Evolutionary conservation across 2,888 invertebrate species (phyloP).

Genomic region (Bedellia somnulentella): DNA sequence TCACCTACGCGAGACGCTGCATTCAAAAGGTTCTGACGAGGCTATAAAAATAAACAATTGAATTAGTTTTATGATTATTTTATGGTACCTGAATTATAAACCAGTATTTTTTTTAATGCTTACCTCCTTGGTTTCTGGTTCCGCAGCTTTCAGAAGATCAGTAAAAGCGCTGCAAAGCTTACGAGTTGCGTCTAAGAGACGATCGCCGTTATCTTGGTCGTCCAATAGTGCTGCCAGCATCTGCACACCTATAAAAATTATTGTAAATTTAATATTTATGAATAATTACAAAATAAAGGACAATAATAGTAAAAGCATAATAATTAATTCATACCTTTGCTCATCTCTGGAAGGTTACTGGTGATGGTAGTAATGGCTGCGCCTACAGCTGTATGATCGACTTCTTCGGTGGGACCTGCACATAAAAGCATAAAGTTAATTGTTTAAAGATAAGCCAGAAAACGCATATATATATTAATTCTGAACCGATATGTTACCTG

Average conservation of each 20-base stretch:
- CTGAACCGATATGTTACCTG: slow-evolving; percentile 36
- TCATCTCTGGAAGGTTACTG: slow-evolving; percentile 94
- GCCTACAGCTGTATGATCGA: slow-evolving; percentile 94
- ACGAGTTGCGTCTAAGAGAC: slow-evolving; percentile 88
- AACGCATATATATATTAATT: neutral
- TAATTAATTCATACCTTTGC: slow-evolving; percentile 62
- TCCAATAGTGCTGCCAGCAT: slow-evolving; percentile 96
- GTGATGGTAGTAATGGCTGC: slow-evolving; percentile 97
- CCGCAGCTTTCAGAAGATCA: slow-evolving; percentile 92
- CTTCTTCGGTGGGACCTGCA: slow-evolving; percentile 75
- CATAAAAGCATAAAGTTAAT: neutral
- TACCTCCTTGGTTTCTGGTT: slow-evolving; percentile 89
- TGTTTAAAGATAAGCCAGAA: neutral
- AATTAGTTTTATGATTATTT: no score
- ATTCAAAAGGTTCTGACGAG: slow-evolving; percentile 88
- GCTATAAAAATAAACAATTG: slow-evolving; percentile 45
- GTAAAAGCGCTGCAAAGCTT: slow-evolving; percentile 91
- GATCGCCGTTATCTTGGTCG: slow-evolving; percentile 78
- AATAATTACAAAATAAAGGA: slow-evolving; percentile 3
- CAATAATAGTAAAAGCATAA: slow-evolving; percentile 3
- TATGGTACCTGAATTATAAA: no score
- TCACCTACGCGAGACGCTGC: slow-evolving; percentile 97
- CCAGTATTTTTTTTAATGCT: no score
- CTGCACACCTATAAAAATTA: slow-evolving; percentile 60
- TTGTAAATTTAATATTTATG: slow-evolving; percentile 1